Evolutionary conservation across 2,888 invertebrate genomes (phyloP).

Genomic region (Platynereis dumerilii): DNA sequence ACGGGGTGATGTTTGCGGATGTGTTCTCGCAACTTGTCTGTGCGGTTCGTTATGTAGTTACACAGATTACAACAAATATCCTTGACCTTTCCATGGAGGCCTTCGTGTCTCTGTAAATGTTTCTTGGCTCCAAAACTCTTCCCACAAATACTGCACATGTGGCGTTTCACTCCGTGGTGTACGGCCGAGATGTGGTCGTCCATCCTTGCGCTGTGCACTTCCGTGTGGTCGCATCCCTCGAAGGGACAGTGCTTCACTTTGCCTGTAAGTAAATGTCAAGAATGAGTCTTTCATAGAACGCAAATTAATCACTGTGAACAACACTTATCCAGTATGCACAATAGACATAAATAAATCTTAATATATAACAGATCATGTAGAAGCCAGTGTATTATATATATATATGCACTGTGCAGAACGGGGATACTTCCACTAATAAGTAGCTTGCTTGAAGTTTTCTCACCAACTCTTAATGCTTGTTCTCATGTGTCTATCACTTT

Average conservation of each 20-base stretch:
- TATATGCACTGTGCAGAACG: no score
- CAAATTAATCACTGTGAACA: no score
- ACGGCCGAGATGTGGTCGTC: conserved; percentile 28
- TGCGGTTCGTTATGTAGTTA: conserved; percentile 23
- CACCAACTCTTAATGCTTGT: no score
- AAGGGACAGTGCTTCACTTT: conserved; percentile 25
- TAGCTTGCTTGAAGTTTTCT: no score
- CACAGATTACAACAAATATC: conserved; percentile 18
- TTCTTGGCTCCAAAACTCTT: conserved; percentile 31
- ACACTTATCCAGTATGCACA: no score
- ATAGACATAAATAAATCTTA: no score
- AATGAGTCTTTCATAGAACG: no score
- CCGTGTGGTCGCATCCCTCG: conserved; percentile 24
- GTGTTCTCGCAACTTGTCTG: conserved; percentile 32
- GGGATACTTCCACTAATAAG: no score
- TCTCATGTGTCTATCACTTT: no score
- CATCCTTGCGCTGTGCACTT: conserved; percentile 20
- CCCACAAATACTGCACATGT: conserved; percentile 33
- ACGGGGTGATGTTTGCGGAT: conserved; percentile 24
- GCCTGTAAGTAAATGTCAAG: conserved; percentile 20
- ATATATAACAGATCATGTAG: no score
- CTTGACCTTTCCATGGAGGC: conserved; percentile 5
- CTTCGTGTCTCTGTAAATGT: conserved; percentile 31
- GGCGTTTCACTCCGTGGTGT: conserved; percentile 33
- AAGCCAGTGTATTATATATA: no score